phyloP scores from a whole-genome alignment of 2,888 invertebrate species.

The Amblyjoppa proteus region DNA sequence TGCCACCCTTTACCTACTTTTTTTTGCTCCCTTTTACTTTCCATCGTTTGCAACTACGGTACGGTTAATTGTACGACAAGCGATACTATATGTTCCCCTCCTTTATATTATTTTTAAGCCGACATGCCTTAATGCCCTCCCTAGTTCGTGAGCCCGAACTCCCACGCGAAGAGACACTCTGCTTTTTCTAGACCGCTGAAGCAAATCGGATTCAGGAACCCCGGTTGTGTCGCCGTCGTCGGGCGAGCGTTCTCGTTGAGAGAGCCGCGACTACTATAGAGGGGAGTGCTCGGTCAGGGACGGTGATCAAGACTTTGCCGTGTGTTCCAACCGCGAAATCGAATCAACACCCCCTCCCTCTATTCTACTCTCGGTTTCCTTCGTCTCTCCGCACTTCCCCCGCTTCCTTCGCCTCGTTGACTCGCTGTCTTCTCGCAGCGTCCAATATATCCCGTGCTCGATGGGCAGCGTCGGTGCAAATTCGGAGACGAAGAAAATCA shows the following conservation, averaged over 20 bases:
- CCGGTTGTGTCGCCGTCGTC: conserved; percentile 26
- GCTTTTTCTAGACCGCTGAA: conserved; percentile 79
- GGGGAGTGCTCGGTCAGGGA: conserved; percentile 58
- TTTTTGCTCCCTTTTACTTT: conserved; percentile 32
- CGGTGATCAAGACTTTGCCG: conserved; percentile 67
- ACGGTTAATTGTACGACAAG: neutral
- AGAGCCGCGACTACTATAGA: conserved; percentile 25
- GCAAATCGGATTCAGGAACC: conserved; percentile 67
- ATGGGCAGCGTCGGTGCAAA: conserved; percentile 49
- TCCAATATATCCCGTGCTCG: conserved; percentile 31
- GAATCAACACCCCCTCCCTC: conserved; percentile 63
- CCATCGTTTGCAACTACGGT: conserved; percentile 40
- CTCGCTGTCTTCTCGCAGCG: conserved; percentile 32
- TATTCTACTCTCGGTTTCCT: conserved; percentile 53
- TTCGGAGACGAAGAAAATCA: conserved; percentile 60
- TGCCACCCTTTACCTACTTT: conserved; percentile 56
- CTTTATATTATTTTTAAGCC: conserved; percentile 57
- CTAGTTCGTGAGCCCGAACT: conserved; percentile 47
- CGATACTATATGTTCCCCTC: neutral
- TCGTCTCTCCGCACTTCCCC: conserved; percentile 27
- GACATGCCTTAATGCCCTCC: conserved; percentile 26
- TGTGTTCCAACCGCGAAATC: conserved; percentile 68
- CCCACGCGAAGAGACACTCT: conserved; percentile 61
- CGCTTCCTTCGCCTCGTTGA: conserved; percentile 28
- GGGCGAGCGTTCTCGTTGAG: conserved; percentile 39